These are phyloP conservation scores for Apogon hyalosoma DNA, from an alignment of 2,797 vertebrate species.

Conservation along the genomic window DNA sequence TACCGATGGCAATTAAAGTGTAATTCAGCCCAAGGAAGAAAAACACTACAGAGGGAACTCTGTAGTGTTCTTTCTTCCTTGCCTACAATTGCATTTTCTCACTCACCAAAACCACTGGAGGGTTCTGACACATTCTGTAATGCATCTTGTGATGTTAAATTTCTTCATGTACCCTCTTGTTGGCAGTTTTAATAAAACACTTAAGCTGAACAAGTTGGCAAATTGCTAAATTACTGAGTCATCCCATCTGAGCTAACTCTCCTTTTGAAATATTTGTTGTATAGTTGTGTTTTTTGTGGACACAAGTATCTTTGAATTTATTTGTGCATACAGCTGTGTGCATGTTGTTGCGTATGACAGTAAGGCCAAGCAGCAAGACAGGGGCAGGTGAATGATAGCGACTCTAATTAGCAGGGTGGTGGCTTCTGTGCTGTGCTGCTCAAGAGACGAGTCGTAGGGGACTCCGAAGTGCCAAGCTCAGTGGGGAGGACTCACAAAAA, in stretches of 20 bases:
- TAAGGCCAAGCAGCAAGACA: slow-evolving; percentile 57
- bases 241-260: slow-evolving; percentile 40
- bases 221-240: slow-evolving; percentile 45
- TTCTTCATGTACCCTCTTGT: slow-evolving; percentile 26
- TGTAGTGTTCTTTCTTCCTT: slow-evolving; percentile 31
- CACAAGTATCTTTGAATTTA: slow-evolving; percentile 35
- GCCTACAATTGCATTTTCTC: slow-evolving; percentile 44
- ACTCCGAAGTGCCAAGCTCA: slow-evolving; percentile 72
- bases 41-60: not conserved
- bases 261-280: slow-evolving; percentile 15
- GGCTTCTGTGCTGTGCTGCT: slow-evolving; percentile 70
- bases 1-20: slow-evolving; percentile 76
- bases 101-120: slow-evolving; percentile 41
- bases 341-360: slow-evolving; percentile 31
- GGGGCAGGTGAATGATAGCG: slow-evolving; percentile 77
- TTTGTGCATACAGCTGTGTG: slow-evolving; percentile 13
- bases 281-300: not conserved
- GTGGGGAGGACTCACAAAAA: slow-evolving; percentile 82
- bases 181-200: slow-evolving; percentile 51
- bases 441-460: slow-evolving; percentile 75
- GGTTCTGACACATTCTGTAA: slow-evolving; percentile 35
- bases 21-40: slow-evolving; percentile 51
- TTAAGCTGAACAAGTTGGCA: slow-evolving; percentile 26
- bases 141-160: slow-evolving; percentile 16
- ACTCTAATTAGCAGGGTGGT: slow-evolving; percentile 82